These are phyloP conservation scores for Eretmochelys imbricata DNA, from an alignment of 2,113 vertebrate species.

Conservation along the genomic window DNA sequence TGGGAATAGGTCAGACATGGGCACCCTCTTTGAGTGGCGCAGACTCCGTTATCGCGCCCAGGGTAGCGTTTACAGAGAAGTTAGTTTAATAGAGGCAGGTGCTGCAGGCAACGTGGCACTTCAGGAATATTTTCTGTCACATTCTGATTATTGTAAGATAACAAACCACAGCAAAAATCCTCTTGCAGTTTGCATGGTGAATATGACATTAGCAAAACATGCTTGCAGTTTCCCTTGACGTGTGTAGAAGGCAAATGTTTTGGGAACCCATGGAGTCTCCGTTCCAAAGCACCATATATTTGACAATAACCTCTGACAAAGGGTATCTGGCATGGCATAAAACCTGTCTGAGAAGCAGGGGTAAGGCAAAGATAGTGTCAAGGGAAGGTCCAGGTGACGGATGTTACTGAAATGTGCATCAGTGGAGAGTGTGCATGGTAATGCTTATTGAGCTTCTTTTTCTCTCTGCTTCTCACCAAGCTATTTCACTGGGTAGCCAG, in stretches of 20 bases:
- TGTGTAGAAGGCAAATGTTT: rapidly evolving
- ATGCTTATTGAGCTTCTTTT: neutral
- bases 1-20: neutral
- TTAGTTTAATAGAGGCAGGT: neutral
- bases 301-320: neutral
- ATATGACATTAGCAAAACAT: rapidly evolving
- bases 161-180: neutral
- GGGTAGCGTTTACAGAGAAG: neutral
- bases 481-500: neutral
- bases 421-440: neutral
- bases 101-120: neutral
- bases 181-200: neutral
- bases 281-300: neutral
- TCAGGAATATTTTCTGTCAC: neutral
- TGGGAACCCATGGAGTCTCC: neutral
- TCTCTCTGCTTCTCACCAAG: neutral
- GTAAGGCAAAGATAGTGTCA: neutral
- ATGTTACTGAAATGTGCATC: neutral
- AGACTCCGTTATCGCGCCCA: neutral
- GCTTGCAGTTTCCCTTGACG: neutral
- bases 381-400: neutral
- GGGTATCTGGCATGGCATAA: neutral
- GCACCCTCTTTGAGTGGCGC: neutral
- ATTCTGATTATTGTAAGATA: neutral
- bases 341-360: neutral